A percentile compares a stretch with the other conserved stretches of the same genome.
These are phyloP conservation scores for Clistopyga incitator DNA, from an alignment of 2,888 invertebrate genomes.

Conservation along the genomic window DNA sequence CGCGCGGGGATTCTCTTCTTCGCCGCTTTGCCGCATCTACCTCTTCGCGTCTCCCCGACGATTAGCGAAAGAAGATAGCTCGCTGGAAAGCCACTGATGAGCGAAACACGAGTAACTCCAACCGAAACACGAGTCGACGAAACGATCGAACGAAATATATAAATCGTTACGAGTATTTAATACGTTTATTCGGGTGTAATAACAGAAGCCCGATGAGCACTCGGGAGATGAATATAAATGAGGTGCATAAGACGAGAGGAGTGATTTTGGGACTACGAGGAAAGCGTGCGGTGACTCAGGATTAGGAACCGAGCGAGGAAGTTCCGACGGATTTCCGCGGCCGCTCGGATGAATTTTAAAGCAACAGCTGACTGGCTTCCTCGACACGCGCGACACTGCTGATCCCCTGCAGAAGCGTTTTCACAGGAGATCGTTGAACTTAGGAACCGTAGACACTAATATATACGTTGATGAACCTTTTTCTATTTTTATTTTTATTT, in stretches of 20 bases:
- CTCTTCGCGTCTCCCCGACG: slow-evolving; percentile 48
- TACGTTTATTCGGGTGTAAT: slow-evolving; percentile 23
- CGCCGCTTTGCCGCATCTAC: slow-evolving; percentile 49
- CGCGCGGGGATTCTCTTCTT: slow-evolving; percentile 62
- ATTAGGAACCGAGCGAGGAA: slow-evolving; percentile 70
- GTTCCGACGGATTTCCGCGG: slow-evolving; percentile 76
- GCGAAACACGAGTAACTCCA: slow-evolving; percentile 17
- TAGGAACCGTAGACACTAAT: background rate
- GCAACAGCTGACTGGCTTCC: slow-evolving; percentile 75
- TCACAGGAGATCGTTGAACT: slow-evolving; percentile 53
- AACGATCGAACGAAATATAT: background rate
- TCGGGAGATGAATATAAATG: slow-evolving; percentile 62
- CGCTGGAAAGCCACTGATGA: slow-evolving; percentile 24
- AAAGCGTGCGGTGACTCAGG: slow-evolving; percentile 58
- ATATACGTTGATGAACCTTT: background rate
- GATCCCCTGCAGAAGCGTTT: slow-evolving; percentile 30
- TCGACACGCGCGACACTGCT: slow-evolving; percentile 45
- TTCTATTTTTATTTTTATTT: background rate
- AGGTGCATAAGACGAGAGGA: slow-evolving; percentile 42
- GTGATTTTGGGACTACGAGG: slow-evolving; percentile 29
- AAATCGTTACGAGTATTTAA: background rate
- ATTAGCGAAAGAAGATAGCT: slow-evolving; percentile 53
- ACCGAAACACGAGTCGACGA: background rate
- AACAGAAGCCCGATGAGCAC: slow-evolving; percentile 40
- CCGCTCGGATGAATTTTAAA: slow-evolving; percentile 76